A percentile compares a stretch with the other conserved stretches of the same genome.
phyloP scores from a whole-genome alignment of 2,888 invertebrate genomes.

The Agrotis segetum region DNA sequence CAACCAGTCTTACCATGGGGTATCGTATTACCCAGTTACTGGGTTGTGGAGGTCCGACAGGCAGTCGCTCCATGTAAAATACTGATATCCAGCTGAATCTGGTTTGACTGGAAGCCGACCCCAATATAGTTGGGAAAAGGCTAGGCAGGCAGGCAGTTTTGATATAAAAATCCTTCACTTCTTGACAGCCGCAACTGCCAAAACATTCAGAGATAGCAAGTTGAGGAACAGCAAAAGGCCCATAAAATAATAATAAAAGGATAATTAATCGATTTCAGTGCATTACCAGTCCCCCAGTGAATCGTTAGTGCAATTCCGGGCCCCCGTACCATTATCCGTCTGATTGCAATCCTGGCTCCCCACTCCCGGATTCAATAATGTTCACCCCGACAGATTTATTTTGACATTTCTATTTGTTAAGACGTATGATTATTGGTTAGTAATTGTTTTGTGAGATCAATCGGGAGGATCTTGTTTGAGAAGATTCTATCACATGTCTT shows the following conservation, averaged over 20 bases:
- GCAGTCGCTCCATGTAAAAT: no score
- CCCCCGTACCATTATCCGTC: conserved; percentile 80
- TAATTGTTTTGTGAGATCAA: conserved; percentile 77
- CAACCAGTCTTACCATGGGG: no score
- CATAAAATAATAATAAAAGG: conserved; percentile 90
- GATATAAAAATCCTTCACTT: background rate
- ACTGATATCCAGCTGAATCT: no score
- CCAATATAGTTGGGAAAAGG: no score
- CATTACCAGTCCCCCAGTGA: conserved; percentile 82
- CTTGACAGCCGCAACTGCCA: background rate
- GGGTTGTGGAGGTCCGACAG: no score
- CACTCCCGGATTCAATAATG: conserved; percentile 82
- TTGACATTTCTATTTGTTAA: conserved; percentile 87
- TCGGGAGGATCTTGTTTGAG: conserved; percentile 27
- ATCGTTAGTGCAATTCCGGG: conserved; percentile 78
- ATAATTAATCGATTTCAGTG: conserved; percentile 90
- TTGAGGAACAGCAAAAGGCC: conserved; percentile 63
- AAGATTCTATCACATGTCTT: conserved; percentile 21
- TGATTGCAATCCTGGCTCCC: conserved; percentile 78
- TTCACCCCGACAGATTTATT: conserved; percentile 84
- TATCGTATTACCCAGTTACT: no score
- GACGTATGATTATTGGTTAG: conserved; percentile 84
- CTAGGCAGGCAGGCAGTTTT: no score
- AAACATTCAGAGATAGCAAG: conserved; percentile 12
- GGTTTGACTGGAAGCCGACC: no score